phyloP scores from a whole-genome alignment of 2,888 invertebrate genomes.

The Drosophila stalkeri region DNA sequence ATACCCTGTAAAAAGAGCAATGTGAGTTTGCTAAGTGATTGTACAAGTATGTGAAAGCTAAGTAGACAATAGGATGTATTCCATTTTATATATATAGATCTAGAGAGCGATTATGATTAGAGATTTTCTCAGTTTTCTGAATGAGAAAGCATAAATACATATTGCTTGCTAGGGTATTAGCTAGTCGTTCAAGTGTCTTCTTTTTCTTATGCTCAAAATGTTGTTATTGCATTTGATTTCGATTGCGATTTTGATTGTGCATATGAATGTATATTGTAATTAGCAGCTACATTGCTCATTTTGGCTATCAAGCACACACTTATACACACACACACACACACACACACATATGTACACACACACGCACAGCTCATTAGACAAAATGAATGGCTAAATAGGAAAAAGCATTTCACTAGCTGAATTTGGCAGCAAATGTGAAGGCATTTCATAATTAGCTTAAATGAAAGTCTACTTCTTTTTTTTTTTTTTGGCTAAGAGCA shows the following conservation, averaged over 20 bases:
- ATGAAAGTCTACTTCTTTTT: slow-evolving; percentile 54
- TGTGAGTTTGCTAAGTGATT: not conserved
- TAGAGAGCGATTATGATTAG: no score
- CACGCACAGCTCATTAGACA: slow-evolving; percentile 29
- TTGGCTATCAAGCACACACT: not conserved
- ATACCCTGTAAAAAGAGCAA: slow-evolving; percentile 5
- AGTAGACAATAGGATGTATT: no score
- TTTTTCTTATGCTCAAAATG: slow-evolving; percentile 5
- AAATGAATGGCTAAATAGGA: slow-evolving; percentile 13
- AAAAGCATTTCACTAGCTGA: slow-evolving; percentile 3
- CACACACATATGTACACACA: not conserved
- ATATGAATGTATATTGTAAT: slow-evolving; percentile 11
- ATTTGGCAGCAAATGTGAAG: slow-evolving; percentile 22
- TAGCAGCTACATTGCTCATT: slow-evolving; percentile 2
- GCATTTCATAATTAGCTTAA: slow-evolving; percentile 65
- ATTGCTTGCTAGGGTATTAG: not conserved
- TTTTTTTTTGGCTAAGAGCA: slow-evolving; percentile 1
- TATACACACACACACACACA: not conserved
- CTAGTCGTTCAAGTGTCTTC: not conserved
- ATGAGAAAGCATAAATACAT: no score
- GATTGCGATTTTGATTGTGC: slow-evolving; percentile 10
- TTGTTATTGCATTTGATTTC: slow-evolving; percentile 12
- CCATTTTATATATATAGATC: no score
- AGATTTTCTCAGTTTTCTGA: no score
- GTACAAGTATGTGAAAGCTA: not conserved